phyloP scores from a whole-genome alignment of 2,113 vertebrate species.

The Hippocampus mohnikei region DNA sequence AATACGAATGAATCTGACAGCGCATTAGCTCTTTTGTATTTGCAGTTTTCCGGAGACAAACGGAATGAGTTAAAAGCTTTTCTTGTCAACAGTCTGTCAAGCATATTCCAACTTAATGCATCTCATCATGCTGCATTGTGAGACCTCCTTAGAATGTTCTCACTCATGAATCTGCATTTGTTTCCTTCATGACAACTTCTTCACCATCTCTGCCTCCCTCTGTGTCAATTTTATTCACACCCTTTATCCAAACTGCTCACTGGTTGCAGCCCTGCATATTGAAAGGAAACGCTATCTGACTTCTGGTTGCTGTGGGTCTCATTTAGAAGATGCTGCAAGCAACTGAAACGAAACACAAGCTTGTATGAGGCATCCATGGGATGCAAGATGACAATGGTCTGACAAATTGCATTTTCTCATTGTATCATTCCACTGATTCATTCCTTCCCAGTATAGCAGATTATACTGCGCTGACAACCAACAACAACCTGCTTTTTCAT shows the following conservation, averaged over 20 bases:
- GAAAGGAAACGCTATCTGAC: conserved; percentile 43
- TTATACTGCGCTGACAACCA: conserved; percentile 20
- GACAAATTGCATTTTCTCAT: conserved; percentile 63
- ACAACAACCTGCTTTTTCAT: conserved; percentile 3
- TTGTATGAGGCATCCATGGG: conserved; percentile 27
- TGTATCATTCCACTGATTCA: conserved; percentile 56
- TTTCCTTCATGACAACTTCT: conserved; percentile 26
- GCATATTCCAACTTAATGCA: conserved; percentile 27
- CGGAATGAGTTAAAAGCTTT: conserved; percentile 30
- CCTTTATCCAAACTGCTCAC: conserved; percentile 36
- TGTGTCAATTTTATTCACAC: conserved; percentile 11
- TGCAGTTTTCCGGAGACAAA: conserved; percentile 5
- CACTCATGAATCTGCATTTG: conserved; percentile 6
- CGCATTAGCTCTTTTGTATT: background rate
- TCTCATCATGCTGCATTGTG: conserved; percentile 12
- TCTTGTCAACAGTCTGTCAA: conserved; percentile 41
- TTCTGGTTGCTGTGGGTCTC: conserved; percentile 52
- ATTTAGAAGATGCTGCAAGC: conserved; percentile 61
- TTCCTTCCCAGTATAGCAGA: conserved; percentile 30
- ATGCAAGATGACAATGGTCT: conserved; percentile 44
- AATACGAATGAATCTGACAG: background rate
- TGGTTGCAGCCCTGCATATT: conserved; percentile 45
- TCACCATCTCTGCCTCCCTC: conserved; percentile 11
- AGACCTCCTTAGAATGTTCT: conserved; percentile 2
- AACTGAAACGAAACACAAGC: conserved; percentile 52